Evolutionary conservation across 2,888 invertebrate genomes (phyloP), one percentile per base, ranked within the genome.

Genomic region (Deilephila elpenor): DNA sequence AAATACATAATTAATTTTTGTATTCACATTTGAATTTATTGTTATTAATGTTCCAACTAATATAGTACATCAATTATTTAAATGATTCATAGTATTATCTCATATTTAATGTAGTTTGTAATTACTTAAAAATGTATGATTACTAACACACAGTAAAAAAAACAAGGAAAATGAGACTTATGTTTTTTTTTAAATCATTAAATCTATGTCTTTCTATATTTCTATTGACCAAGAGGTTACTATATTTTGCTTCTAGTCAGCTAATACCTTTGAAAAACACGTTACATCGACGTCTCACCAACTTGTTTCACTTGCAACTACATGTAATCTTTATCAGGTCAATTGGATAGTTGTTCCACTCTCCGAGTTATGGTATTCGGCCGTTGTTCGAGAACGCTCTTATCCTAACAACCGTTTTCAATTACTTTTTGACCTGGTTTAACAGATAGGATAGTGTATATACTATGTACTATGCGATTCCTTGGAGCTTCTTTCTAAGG

Each of bases 241-340:
- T 32, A 44, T 11, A 44, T 44, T 14, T 44, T 44, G 14, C 44
- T 11, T 44, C 44, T n/a, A 11, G 19, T 53, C 53, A 19, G 53
- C 17, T 19, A 19, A 53, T 19, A 4, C 19, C 17, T 53, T 53
- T 56, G 5, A 5, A 5, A 56, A 56, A 56, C 6, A n/a, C 56
- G 19, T 56, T 56, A n/a, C n/a, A 56, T 56, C 56, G 56, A 19
- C 56, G 6, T 56, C 56, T n/a, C 56, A n/a, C 61, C 17, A 61
- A 29, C 61, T 61, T 32, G 61, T 34, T 34, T 61, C 29, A 19
- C 61, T 61, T 61, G 61, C 61, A 60, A 60, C 60, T 61, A 32
- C 61, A 61, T 61, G 61, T 61, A 61, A 61, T 61, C 61, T 61
- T 61, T 61, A 61, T 61, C 61, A 61, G 61, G 32, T 61, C 61